Evolutionary conservation across 2,888 invertebrate species (phyloP), one percentile per base, ranked within the genome.

Genomic region (Hirudinaria manillensis): DNA sequence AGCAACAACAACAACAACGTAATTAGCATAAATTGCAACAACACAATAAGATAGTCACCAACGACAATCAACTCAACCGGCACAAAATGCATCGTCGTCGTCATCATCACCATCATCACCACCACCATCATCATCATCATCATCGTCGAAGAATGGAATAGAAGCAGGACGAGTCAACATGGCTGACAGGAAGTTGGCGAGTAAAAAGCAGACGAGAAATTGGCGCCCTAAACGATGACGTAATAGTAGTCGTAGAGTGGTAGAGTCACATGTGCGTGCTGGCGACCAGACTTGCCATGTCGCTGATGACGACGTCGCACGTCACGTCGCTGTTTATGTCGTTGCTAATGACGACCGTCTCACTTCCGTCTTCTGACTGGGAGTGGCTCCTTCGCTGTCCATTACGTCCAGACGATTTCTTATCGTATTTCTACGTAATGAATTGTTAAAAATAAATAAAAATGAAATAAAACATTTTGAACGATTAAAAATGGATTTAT

Each of bases 141-240:
- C 71, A 56, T 38, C 65, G 38, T 27, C 24, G 65, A 27, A 61
- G 24, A 19, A 34, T 21, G 34, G 29, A 32, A 32, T 27, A 27
- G 29, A 32, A 34, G 24, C 77, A 19, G 27, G 19, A 61, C 10
- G 74, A 67, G 7, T 45, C 24, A 67, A 71, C 53, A 29, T 71
- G 32, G 53, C 34, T 34, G 27, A 55, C 38, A 27, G 55, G 51
- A 21, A 61, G 68, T 24, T 34, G 29, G 29, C 70, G 76, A n/a
- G 27, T 76, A 78, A 83, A 83, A 75, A 82, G 80, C 70, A 95
- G 93, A 86, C 91, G 92, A 83, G 90, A 93, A 80, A 89, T 96
- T 80, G 96, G 96, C 85, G 90, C 93, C 77, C 90, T 94, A 75
- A 94, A 97, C 78, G 91, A 94, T 77, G 89, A 93, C 80, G 88